phyloP scores from a whole-genome alignment of 2,797 vertebrate genomes.

The Onychomys leucogaster region DNA sequence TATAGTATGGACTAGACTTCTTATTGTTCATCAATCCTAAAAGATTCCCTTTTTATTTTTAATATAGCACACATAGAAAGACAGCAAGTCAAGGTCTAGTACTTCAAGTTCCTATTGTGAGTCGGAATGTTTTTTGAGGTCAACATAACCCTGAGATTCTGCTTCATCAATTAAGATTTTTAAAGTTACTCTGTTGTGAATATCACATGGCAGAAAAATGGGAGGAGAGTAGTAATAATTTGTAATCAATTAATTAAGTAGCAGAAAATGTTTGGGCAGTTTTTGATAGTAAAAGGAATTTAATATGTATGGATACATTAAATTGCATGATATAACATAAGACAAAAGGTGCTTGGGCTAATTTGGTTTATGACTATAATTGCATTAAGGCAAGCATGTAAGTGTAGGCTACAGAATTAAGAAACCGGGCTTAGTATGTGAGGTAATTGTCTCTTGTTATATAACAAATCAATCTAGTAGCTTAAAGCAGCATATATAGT shows the following conservation, averaged over 20 bases:
- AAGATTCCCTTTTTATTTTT: slow-evolving; percentile 1
- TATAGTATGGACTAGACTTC: neutral
- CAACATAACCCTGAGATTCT: neutral
- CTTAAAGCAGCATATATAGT: neutral
- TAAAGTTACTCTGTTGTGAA: neutral
- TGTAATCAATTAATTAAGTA: slow-evolving; percentile 8
- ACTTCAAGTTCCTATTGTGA: neutral
- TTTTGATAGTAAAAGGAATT: neutral
- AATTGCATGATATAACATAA: neutral
- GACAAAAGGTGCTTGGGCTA: neutral
- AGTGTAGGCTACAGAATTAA: neutral
- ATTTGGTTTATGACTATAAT: neutral
- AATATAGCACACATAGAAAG: neutral
- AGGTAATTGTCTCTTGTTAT: neutral
- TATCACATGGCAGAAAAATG: neutral
- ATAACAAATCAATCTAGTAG: neutral
- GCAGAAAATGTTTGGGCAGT: neutral
- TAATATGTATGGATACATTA: neutral
- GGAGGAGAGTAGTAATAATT: neutral
- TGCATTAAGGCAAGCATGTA: neutral
- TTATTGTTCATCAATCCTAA: neutral
- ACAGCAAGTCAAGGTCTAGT: neutral
- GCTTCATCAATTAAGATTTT: neutral
- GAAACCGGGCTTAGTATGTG: neutral
- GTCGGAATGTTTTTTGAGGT: neutral